phyloP scores from a whole-genome alignment of 2,797 vertebrate species.

The Lacerta viridis region DNA sequence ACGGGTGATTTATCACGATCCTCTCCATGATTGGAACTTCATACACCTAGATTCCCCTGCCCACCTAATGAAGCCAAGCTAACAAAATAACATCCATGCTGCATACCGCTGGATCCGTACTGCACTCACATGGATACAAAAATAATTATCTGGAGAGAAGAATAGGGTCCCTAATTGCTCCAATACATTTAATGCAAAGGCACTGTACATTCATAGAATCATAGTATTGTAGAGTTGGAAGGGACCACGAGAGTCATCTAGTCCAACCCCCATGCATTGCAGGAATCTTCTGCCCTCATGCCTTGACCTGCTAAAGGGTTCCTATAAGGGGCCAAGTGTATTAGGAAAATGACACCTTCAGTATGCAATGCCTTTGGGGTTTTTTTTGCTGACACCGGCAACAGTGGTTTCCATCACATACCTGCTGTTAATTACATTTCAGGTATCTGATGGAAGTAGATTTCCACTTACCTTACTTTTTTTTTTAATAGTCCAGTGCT shows the following conservation, averaged over 20 bases:
- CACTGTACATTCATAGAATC: constrained; percentile 7
- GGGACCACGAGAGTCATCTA: too few species aligned
- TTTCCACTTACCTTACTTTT: constrained; percentile 27
- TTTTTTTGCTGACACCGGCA: constrained; percentile 40
- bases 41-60: background rate
- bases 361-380: constrained; percentile 35
- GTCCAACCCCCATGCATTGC: too few species aligned
- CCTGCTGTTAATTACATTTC: background rate
- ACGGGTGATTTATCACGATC: background rate
- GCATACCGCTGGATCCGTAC: background rate
- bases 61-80: constrained; percentile 2
- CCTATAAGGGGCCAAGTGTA: background rate
- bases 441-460: constrained; percentile 10
- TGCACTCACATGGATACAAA: background rate
- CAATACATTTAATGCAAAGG: background rate
- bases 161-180: constrained; percentile 13
- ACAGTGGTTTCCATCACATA: constrained; percentile 33
- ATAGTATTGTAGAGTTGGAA: too few species aligned
- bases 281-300: too few species aligned
- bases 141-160: constrained; percentile 4
- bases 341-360: constrained; percentile 27
- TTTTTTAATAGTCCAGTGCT: too few species aligned
- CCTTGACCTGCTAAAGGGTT: constrained; percentile 15
- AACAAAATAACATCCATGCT: background rate
- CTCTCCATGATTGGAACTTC: background rate